Evolutionary conservation across 53 echinoderm and acorn worm genomes (phyloP).

Genomic region (Pentamera pediparva): DNA sequence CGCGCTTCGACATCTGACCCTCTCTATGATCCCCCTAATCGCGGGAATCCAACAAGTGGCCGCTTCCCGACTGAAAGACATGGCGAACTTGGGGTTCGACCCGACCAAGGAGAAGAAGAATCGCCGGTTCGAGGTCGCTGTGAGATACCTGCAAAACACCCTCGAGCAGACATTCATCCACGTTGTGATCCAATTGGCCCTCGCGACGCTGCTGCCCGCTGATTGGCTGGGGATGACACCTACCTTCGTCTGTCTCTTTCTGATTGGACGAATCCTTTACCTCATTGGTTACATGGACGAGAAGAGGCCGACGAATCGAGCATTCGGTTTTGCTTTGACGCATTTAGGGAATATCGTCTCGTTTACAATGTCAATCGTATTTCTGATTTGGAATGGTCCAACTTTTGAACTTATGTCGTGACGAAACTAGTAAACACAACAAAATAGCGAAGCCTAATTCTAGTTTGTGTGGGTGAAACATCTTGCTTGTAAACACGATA

Average conservation of each 20-base stretch:
- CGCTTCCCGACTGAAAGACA: neutral
- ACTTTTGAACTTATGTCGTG: neutral
- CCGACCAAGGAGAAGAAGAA: conserved; percentile 8
- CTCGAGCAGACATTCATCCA: conserved; percentile 18
- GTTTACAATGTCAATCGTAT: neutral
- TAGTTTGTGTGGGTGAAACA: too few relatives aligned
- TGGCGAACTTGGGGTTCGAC: conserved; percentile 16
- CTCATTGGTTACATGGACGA: conserved; percentile 17
- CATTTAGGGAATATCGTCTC: neutral
- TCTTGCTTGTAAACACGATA: too few relatives aligned
- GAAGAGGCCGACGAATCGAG: neutral
- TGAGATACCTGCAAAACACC: conserved; percentile 19
- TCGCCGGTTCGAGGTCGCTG: neutral
- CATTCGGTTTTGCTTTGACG: conserved; percentile 13
- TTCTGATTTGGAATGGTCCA: conserved; percentile 18
- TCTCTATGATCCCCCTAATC: conserved; percentile 15
- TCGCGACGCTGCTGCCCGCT: neutral
- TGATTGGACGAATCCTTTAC: conserved; percentile 9
- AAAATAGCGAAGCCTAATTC: too few relatives aligned
- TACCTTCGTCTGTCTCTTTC: conserved; percentile 1
- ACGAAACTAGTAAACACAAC: too few relatives aligned
- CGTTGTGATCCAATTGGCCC: neutral
- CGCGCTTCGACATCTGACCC: neutral
- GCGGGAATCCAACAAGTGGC: neutral
- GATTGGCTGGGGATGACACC: neutral